Evolutionary conservation across 1,140 invertebrate genomes (phyloP), one percentile per base, ranked within the genome.

Genomic region (Sarcophaga bullata): DNA sequence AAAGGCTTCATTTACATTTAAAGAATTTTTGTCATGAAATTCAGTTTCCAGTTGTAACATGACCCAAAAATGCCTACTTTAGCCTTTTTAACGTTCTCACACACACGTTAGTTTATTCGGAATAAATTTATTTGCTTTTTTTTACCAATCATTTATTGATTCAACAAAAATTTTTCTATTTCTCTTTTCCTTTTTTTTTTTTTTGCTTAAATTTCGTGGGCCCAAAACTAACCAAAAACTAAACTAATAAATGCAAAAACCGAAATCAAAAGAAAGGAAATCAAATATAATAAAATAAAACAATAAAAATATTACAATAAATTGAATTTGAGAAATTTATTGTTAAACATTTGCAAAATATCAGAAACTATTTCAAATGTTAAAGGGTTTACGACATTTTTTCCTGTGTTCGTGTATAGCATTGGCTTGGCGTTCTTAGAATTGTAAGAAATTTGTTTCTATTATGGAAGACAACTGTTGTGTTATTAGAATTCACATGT

Each of bases 11-110:
- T 85, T 89, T 89, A 85, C 87, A 83, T 81, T 86, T 86, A 85
- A 86, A 87, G 86, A 86, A 85, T 86, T 85, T 78, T 89, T 89
- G 88, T 88, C 88, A 88, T 89, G 88, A 86, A 89, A 84, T 85
- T 82, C 84, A 83, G 82, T 86, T 83, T 85, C 84, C 83, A 83
- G 82, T 82, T 89, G 88, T 84, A 89, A 89, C 87, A 85, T 87
- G 88, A 89, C 86, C 88, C 84, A 78, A 78, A 46, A 52, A 52
- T 19, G n/a, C 25, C 25, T 37, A 37, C 17, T 78, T 78, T 50
- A 78, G n/a, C 17, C 15, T 17, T 50, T 15, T 37, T 37, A 37
- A 37, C 25, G 25, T 37, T 37, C 25, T 37, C 25, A 37, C 25
- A 37, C 25, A 37, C 25, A 37, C 25, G 25, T 76, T 76, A 10